Evolutionary conservation across 2,113 vertebrate genomes (phyloP).

Genomic region (Cyanistes caeruleus): DNA sequence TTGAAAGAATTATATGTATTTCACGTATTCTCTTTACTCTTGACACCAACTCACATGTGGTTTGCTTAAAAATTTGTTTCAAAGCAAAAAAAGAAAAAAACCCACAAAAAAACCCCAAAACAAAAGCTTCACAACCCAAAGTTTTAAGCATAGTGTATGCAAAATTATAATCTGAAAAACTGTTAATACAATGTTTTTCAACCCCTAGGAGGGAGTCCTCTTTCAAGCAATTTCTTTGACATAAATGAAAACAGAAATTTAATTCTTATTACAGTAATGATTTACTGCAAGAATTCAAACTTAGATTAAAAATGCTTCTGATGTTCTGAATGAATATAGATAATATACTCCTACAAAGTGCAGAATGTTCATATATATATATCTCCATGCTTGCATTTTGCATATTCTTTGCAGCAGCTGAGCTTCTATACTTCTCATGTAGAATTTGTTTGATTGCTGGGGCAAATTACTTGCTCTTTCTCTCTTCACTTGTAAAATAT

Average conservation of each 20-base stretch:
- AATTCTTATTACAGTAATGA: not conserved
- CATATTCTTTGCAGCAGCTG: not conserved
- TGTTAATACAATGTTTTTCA: not conserved
- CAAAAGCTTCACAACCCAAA: not conserved
- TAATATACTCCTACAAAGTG: not conserved
- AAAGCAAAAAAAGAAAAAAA: not conserved
- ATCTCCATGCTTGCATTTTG: not conserved
- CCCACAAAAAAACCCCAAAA: not conserved
- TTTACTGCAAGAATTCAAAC: not conserved
- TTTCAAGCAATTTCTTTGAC: not conserved
- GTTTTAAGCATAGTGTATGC: not conserved
- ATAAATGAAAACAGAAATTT: not conserved
- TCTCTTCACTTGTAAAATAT: not conserved
- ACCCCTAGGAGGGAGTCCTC: not conserved
- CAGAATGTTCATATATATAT: not conserved
- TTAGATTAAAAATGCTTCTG: conserved; percentile 7
- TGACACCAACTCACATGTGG: not conserved
- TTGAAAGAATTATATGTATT: not conserved
- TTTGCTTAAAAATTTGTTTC: not conserved
- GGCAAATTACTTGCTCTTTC: not conserved
- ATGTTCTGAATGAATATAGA: not conserved
- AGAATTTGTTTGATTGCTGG: not conserved
- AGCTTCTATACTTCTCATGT: not conserved
- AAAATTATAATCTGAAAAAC: not conserved
- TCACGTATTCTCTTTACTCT: not conserved